Base-by-base conservation (phyloP, 2,113 vertebrate species). In the Lota lota region DNA sequence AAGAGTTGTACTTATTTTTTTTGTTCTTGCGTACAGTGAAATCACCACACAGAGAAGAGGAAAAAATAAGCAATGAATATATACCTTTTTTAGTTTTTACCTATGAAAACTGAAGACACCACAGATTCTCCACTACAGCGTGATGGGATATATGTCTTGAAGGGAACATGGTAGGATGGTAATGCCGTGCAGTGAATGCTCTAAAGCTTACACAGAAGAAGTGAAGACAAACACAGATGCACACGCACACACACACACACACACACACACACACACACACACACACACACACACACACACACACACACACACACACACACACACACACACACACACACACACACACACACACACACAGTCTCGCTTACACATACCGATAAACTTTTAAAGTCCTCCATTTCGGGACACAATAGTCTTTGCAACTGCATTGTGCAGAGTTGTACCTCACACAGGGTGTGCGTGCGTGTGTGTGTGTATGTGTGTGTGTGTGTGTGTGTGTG, bases 31-130 rank as follows among this genome's bases (percentile, higher is more conserved):
- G 77, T 87, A 90, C 81, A 91, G 85, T 90, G 80, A 88, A 87
- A 84, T 90, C 87, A 90, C 88, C 80, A 80, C 84, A 92, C 87
- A 87, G 77, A 83, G 67, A 67, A 64, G 79, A 69, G 56, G 67
- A 61, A 74, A 64, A 73, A 61, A 70, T 72, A 83, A 82, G 75
- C 40, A 47, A 47, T 47, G 40, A 47, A 47, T 47, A 77, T 57
- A 64, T 76, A 77, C 80, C 79, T 82, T 75, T 40, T 68, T 70
- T 64, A 67, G 51, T 59, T 68, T 67, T 50, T 19, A 80, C 73
- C 66, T 67, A 83, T 85, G 82, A 71, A 84, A 56, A 81, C 79
- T 78, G 66, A 88, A 78, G 82, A 88, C 76, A 84, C 78, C 87
- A 88, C 82, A 70, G 72, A 83, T 57, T 88, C 76, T 85, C 85